A percentile compares a stretch with the other conserved stretches of the same genome.
phyloP scores from a whole-genome alignment of 2,113 vertebrate species.

The Alligator mississippiensis region DNA sequence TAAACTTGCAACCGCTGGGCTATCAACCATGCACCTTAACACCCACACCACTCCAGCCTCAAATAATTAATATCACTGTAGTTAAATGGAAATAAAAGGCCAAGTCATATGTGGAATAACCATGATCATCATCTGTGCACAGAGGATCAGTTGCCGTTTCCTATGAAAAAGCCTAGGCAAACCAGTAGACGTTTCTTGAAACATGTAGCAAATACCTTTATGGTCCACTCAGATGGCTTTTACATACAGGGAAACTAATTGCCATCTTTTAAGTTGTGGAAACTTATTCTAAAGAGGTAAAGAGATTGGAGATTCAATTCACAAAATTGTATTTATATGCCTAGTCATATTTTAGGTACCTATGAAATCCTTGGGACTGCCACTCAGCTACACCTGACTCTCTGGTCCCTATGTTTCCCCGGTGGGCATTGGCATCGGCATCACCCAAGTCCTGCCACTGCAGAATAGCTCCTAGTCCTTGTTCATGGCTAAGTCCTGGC shows the following conservation, averaged over 20 bases:
- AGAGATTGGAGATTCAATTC: background rate
- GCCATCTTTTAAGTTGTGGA: background rate
- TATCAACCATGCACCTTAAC: no score
- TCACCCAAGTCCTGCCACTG: background rate
- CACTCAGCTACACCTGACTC: background rate
- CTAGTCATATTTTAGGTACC: background rate
- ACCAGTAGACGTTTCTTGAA: background rate
- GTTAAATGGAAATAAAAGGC: background rate
- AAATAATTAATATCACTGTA: slow-evolving; percentile 3
- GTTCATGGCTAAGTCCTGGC: background rate
- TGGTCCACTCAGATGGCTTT: background rate
- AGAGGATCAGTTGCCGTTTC: background rate
- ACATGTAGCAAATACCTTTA: background rate
- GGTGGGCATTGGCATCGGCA: background rate
- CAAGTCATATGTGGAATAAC: background rate
- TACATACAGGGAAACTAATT: background rate
- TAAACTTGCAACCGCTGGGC: no score
- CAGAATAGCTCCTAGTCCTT: background rate
- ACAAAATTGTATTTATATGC: background rate
- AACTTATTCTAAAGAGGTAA: background rate
- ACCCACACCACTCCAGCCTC: no score
- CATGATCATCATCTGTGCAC: background rate
- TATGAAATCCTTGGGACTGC: background rate
- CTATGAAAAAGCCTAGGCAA: background rate
- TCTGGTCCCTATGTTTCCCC: background rate